Conservation (phyloP, 2,797 vertebrate genomes). For the Rhadinocentrus ornatus region DNA sequence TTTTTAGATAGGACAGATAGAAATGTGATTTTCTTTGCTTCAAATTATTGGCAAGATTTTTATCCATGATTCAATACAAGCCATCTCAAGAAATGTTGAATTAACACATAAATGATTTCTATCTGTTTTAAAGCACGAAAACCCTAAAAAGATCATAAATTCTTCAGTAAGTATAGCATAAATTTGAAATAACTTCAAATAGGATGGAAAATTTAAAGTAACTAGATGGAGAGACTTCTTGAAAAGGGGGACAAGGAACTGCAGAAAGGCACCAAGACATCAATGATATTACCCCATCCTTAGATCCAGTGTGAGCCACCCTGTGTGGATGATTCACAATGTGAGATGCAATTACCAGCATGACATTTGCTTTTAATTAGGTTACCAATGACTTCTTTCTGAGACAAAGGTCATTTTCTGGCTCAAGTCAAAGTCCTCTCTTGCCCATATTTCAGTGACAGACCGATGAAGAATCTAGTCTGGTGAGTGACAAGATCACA, state of each 20-base stretch:
- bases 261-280: conserved; percentile 43
- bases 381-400: conserved; percentile 81
- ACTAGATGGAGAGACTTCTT: conserved; percentile 3
- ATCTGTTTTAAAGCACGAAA: neutral
- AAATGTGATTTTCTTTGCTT: conserved; percentile 9
- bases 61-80: neutral
- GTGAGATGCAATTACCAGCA: conserved; percentile 80
- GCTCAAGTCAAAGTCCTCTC: conserved; percentile 73
- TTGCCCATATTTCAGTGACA: conserved; percentile 59
- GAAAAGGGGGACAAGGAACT: conserved; percentile 25
- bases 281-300: conserved; percentile 55
- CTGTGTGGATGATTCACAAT: conserved; percentile 75
- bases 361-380: conserved; percentile 88
- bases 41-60: neutral
- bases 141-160: neutral
- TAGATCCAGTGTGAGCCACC: conserved; percentile 45
- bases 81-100: neutral
- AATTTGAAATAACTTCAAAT: conserved; percentile 21
- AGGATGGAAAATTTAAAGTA: conserved; percentile 8
- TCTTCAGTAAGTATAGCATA: neutral
- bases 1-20: conserved; percentile 1
- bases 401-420: conserved; percentile 83
- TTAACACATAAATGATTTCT: neutral
- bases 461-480: conserved; percentile 54
- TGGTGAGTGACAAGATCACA: conserved; percentile 36